Percentiles rank a stretch among this genome's conserved stretches.
These are phyloP conservation scores for Conomelus anceps DNA, from an alignment of 2,888 invertebrate genomes.

Conservation along the genomic window DNA sequence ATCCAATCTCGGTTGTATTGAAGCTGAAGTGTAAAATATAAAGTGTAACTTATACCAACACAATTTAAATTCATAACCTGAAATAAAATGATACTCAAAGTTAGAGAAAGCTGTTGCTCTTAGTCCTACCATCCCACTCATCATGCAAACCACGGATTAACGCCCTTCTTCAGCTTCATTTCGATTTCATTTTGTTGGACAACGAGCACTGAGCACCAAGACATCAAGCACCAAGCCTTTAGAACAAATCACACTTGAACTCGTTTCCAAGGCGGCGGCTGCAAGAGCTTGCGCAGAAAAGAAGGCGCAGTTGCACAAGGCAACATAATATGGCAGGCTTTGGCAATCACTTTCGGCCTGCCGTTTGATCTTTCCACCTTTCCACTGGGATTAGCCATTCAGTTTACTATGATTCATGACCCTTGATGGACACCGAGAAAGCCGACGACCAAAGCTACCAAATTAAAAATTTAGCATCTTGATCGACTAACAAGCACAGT, in stretches of 20 bases:
- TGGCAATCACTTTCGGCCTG: not conserved
- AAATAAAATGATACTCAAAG: not conserved
- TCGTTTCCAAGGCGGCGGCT: not conserved
- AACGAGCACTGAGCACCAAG: no score
- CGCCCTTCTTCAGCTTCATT: not conserved
- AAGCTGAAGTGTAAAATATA: no score
- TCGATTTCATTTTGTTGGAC: not conserved
- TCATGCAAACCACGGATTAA: not conserved
- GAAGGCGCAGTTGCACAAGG: not conserved
- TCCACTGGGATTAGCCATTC: not conserved
- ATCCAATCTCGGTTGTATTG: no score
- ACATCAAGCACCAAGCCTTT: no score
- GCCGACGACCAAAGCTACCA: not conserved
- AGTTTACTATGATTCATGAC: not conserved
- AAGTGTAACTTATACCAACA: no score
- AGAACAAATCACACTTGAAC: not conserved
- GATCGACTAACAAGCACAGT: no score
- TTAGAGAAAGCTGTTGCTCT: not conserved
- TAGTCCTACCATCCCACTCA: not conserved
- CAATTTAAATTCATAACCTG: not conserved
- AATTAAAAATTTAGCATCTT: no score
- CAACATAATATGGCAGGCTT: not conserved
- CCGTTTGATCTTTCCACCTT: not conserved
- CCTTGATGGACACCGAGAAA: not conserved
- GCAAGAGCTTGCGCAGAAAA: no score